Evolutionary conservation across 1,140 invertebrate genomes (phyloP).

Genomic region (Brachionus calyciflorus): DNA sequence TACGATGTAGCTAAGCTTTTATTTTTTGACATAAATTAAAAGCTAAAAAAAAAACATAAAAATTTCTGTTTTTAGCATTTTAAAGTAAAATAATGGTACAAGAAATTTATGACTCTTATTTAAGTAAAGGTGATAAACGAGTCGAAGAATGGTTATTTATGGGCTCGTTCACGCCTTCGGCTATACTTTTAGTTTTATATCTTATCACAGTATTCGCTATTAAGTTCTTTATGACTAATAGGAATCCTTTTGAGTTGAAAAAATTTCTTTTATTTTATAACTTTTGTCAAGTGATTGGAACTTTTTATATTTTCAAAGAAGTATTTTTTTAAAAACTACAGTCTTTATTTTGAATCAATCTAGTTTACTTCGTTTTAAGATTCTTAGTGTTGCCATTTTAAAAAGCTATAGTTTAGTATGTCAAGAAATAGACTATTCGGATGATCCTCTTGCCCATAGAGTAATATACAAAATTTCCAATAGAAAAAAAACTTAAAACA

Average conservation of each 20-base stretch:
- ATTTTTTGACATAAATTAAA: too few species aligned
- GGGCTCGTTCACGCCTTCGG: neutral
- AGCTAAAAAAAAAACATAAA: too few species aligned
- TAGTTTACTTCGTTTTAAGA: neutral
- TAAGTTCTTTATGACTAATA: slow-evolving; percentile 4
- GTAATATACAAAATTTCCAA: neutral
- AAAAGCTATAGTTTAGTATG: slow-evolving; percentile 1
- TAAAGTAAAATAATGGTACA: neutral
- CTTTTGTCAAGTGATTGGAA: slow-evolving; percentile 13
- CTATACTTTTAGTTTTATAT: neutral
- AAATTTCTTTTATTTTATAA: slow-evolving; percentile 38
- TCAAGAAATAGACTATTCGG: slow-evolving; percentile 6
- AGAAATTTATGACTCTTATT: neutral
- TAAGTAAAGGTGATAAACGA: neutral
- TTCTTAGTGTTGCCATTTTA: neutral
- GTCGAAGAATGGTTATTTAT: slow-evolving; percentile 24
- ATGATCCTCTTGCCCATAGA: slow-evolving; percentile 5
- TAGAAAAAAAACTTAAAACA: neutral
- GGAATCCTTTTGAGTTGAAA: slow-evolving; percentile 24
- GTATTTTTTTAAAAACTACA: neutral
- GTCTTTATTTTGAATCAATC: neutral
- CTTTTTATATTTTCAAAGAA: slow-evolving; percentile 38
- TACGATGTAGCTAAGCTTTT: neutral
- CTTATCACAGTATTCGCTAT: neutral
- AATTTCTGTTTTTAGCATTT: too few species aligned